Conservation (phyloP, 2,113 vertebrate genomes). For the Carollia perspicillata region DNA sequence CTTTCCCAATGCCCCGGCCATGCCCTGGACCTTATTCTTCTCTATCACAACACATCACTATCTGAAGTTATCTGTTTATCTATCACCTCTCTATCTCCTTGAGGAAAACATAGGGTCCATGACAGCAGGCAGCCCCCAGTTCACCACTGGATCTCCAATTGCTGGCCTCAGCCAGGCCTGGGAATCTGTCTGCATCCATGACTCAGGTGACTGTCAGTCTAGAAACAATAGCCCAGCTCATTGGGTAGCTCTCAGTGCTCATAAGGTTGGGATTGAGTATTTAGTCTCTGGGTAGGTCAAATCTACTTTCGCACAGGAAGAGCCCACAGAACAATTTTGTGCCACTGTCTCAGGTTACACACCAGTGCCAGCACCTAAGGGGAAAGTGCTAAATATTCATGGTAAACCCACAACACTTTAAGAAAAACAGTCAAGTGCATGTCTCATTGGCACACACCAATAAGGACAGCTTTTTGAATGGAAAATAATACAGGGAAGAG, state of each 20-base stretch:
- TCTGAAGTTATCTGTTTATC: neutral
- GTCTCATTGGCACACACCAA: neutral
- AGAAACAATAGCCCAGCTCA: neutral
- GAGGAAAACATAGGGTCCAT: neutral
- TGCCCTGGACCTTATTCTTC: neutral
- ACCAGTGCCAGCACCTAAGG: neutral
- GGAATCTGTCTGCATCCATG: rapidly evolving
- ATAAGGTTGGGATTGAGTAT: neutral
- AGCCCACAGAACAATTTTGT: neutral
- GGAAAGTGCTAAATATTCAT: neutral
- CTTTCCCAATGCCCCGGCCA: neutral
- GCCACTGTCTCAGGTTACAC: too few species aligned
- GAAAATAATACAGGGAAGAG: neutral
- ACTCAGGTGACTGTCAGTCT: neutral
- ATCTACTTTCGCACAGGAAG: neutral
- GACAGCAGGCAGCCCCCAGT: neutral
- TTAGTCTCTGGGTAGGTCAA: neutral
- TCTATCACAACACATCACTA: neutral
- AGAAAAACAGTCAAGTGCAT: neutral
- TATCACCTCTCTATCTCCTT: neutral
- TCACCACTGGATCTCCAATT: rapidly evolving
- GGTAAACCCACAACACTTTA: neutral
- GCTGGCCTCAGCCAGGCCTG: neutral
- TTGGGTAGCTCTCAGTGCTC: neutral
- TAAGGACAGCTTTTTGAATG: neutral